Percentiles rank a stretch among this genome's conserved stretches.
These are phyloP conservation scores for Agriopis leucophaearia DNA, from an alignment of 2,888 invertebrate genomes.

Conservation along the genomic window DNA sequence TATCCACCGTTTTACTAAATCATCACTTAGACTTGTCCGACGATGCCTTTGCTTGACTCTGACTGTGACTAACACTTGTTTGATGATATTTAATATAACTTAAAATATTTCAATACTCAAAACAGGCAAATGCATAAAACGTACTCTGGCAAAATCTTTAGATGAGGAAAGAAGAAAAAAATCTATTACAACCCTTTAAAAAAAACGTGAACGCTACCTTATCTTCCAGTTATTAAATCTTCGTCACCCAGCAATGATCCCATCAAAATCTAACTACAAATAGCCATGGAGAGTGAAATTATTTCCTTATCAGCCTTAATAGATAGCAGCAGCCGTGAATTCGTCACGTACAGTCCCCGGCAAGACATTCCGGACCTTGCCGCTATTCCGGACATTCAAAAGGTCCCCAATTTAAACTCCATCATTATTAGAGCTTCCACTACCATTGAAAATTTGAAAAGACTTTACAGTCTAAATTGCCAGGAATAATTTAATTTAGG, in stretches of 20 bases:
- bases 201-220: neutral
- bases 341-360: constrained; percentile 58
- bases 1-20: no score
- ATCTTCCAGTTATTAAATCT: constrained; percentile 9
- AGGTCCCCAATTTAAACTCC: constrained; percentile 59
- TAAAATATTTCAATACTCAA: no score
- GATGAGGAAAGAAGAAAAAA: neutral
- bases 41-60: no score
- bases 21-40: neutral
- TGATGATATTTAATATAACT: no score
- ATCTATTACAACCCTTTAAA: constrained; percentile 1
- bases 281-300: constrained; percentile 50
- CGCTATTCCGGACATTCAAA: constrained; percentile 73
- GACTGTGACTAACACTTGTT: no score
- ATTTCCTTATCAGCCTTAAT: constrained; percentile 61
- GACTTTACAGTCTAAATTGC: constrained; percentile 48
- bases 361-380: constrained; percentile 54
- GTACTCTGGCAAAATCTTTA: no score
- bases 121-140: no score
- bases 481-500: constrained; percentile 26
- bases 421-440: constrained; percentile 41
- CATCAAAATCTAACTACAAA: constrained; percentile 26
- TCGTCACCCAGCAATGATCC: constrained; percentile 19
- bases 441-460: constrained; percentile 47
- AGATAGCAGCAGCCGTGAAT: constrained; percentile 55